These are phyloP conservation scores for Agapostemon virescens DNA, from an alignment of 2,888 invertebrate genomes.

Conservation along the genomic window DNA sequence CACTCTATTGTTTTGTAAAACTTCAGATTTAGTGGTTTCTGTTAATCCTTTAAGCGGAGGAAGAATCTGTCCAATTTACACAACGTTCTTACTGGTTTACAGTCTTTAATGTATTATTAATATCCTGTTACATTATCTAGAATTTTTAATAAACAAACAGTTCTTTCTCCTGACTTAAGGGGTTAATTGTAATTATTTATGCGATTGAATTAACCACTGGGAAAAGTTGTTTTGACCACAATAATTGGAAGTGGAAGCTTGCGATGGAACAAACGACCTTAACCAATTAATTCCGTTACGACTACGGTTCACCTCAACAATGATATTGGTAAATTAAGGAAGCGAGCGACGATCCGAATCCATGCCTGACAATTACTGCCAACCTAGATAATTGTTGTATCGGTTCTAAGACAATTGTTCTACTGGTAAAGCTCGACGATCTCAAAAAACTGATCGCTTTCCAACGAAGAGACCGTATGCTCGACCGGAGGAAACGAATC, in stretches of 20 bases:
- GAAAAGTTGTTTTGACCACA: neutral
- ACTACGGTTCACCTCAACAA: neutral
- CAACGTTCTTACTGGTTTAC: neutral
- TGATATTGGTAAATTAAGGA: slow-evolving; percentile 9
- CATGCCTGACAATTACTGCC: slow-evolving; percentile 67
- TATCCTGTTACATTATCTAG: neutral
- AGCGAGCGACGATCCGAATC: slow-evolving; percentile 33
- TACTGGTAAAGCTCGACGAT: slow-evolving; percentile 30
- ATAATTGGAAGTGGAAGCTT: neutral
- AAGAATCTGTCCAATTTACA: neutral
- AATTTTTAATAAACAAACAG: neutral
- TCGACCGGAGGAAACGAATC: slow-evolving; percentile 29
- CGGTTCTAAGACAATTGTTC: slow-evolving; percentile 43
- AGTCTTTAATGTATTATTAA: neutral
- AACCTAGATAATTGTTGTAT: slow-evolving; percentile 51
- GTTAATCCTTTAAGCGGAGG: neutral
- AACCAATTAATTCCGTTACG: neutral
- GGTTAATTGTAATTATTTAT: neutral
- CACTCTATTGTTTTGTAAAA: neutral
- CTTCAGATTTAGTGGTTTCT: neutral
- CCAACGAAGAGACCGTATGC: neutral
- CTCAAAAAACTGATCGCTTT: neutral
- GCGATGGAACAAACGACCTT: neutral
- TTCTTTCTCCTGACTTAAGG: neutral
- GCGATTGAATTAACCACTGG: neutral